Evolutionary conservation across 2,888 invertebrate genomes (phyloP), one percentile per base, ranked within the genome.

Genomic region (Apamea epomidion): DNA sequence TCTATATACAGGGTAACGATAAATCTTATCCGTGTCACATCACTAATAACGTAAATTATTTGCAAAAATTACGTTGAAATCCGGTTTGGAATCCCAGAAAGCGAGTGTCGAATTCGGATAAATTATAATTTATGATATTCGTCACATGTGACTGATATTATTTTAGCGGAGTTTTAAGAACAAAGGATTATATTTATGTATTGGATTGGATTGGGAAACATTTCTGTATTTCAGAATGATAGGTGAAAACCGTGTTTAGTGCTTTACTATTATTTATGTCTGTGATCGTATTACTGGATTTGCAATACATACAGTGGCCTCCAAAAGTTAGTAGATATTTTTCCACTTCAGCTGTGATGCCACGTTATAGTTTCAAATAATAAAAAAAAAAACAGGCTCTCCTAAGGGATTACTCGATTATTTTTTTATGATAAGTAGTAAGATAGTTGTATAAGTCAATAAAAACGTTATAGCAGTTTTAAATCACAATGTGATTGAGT

Each of bases 11-110:
- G 16, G 16, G 5, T 5, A 14, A 25, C 54, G 45, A 58, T 58
- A 64, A 45, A 8, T 81, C 58, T 72, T 65, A 37, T 60, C 29
- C n/a, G 1, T 29, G 72, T 73, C 69, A 54, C 84, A 71, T 71
- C 86, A 82, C 86, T 82, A 71, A 67, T 58, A 64, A 71, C 51
- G 70, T 45, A 84, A 51, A 74, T 82, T 68, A 82, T 82, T 85
- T 77, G 62, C 62, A 74, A 86, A 85, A 84, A 82, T 58, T 73
- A 86, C 77, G 74, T 29, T 71, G 71, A 37, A 72, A 84, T 86
- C 71, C 51, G 74, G 86, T 86, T 84, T 86, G 67, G 45, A 32
- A 68, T 64, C 71, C 67, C 58, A 68, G 29, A 82, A 64, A 71
- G 62, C 58, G 69, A 77, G 77, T 74, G 68, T 64, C 48, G 64